A percentile compares a stretch with the other conserved stretches of the same genome.
Conservation (phyloP, 2,888 invertebrate genomes). For the Malthinus seriepunctatus region DNA sequence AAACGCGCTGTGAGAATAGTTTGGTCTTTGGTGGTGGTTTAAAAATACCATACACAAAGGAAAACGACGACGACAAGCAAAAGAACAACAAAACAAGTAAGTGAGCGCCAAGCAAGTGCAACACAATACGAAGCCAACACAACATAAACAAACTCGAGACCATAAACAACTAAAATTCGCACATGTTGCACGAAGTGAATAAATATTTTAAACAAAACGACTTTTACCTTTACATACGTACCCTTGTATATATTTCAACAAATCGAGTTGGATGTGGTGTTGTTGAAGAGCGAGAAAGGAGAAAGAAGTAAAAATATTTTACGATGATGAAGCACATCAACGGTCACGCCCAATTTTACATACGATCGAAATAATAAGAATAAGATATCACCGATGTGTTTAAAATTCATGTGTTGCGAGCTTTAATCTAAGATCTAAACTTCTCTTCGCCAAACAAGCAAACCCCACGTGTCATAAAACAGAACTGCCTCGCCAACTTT, state of each 20-base stretch:
- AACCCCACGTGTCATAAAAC: conserved; percentile 24
- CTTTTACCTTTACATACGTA: not conserved
- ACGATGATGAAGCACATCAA: conserved; percentile 5
- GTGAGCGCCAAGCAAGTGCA: conserved; percentile 35
- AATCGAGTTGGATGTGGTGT: too few relatives aligned
- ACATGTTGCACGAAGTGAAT: conserved; percentile 51
- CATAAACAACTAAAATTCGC: conserved; percentile 53
- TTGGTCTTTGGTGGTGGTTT: not conserved
- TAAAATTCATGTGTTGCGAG: conserved; percentile 21
- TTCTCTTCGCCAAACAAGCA: conserved; percentile 12
- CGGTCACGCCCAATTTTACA: conserved; percentile 19
- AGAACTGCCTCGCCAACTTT: conserved; percentile 10
- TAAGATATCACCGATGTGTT: conserved; percentile 26
- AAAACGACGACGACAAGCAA: conserved; percentile 23
- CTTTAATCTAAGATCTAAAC: conserved; percentile 19
- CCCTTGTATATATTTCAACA: too few relatives aligned
- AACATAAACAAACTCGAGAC: conserved; percentile 49
- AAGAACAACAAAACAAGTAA: conserved; percentile 23
- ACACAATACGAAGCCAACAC: conserved; percentile 49
- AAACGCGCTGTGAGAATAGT: conserved; percentile 14
- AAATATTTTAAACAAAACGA: conserved; percentile 33
- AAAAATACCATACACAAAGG: conserved; percentile 19
- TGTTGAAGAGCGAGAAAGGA: not conserved
- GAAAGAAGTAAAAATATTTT: not conserved
- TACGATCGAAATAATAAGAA: conserved; percentile 15